Base-by-base conservation (phyloP, 2,113 vertebrate species). In the Kryptolebias marmoratus region DNA sequence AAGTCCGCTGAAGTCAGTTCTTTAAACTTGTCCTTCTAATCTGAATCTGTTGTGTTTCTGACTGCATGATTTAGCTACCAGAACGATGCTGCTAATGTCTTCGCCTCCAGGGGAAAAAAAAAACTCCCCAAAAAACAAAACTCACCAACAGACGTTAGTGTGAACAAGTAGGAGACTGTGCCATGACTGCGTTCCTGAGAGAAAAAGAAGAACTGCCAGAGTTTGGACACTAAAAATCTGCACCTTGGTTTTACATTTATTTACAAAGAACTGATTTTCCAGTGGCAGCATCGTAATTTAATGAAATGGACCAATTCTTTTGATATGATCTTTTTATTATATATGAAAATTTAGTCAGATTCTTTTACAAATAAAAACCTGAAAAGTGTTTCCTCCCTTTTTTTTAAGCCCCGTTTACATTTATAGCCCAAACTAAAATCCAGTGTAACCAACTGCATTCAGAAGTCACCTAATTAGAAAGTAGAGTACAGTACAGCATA, bases 21-120 rank as follows among this genome's bases (percentile, higher is more conserved):
- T 84, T 67, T 47, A 56, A 54, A 73, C 62, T 81, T 80, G 79
- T 81, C 82, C 60, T 64, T 75, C 64, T 82, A 78, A 89, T 89
- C 79, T 78, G 45, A 75, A 68, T 58, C 71, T 63, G 84, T 85
- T 76, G 75, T 67, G 75, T 81, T 79, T 74, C 49, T 78, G 64
- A 70, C 87, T 27, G 75, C 81, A 69, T 63, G 79, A 79, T 76
- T 87, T 81, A 72, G 71, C 64, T 76, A 72, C 89, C 85, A 80
- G 68, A 78, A 76, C 52, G 77, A 70, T 69, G 54, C 68, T 55
- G 77, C 65, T 84, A 71, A 89, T 71, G 74, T 56, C 32, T 72
- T 61, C 2, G 47, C 77, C 54, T 61, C 71, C 55, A 75, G 57
- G 57, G 71, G 22, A 22, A 22, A 22, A 22, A 22, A 22, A 44